phyloP scores from a whole-genome alignment of 2,113 vertebrate species.

The Carollia perspicillata region DNA sequence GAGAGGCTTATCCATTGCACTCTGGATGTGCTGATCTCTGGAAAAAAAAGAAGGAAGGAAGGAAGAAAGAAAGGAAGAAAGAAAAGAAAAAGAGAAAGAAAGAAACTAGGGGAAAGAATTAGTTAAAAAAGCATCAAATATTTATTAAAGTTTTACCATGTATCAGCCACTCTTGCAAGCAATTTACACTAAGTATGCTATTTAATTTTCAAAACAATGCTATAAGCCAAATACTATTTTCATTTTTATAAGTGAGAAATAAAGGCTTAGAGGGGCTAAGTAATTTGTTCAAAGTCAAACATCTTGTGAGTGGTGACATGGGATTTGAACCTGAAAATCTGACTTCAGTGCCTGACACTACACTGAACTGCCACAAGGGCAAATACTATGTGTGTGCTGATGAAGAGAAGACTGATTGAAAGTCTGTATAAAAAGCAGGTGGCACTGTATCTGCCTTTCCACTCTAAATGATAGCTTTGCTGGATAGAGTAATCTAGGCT shows the following conservation, averaged over 20 bases:
- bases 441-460: no score
- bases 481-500: no score
- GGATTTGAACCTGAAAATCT: background rate
- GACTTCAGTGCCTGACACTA: background rate
- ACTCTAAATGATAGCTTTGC: no score
- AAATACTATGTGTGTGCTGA: background rate
- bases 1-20: background rate
- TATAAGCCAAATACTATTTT: background rate
- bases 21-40: background rate
- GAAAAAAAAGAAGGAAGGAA: no score
- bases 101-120: no score
- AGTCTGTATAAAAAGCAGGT: background rate
- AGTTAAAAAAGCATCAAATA: background rate
- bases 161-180: background rate
- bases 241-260: background rate
- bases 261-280: background rate
- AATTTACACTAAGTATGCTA: background rate
- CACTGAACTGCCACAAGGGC: background rate
- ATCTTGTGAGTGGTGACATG: background rate
- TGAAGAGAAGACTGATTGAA: background rate
- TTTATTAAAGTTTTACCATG: background rate
- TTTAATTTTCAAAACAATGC: background rate
- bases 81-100: no score
- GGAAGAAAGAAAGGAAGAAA: no score
- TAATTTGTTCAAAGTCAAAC: no score